Evolutionary conservation across 1,140 invertebrate species (phyloP).

Genomic region (Scaptomyza montana): DNA sequence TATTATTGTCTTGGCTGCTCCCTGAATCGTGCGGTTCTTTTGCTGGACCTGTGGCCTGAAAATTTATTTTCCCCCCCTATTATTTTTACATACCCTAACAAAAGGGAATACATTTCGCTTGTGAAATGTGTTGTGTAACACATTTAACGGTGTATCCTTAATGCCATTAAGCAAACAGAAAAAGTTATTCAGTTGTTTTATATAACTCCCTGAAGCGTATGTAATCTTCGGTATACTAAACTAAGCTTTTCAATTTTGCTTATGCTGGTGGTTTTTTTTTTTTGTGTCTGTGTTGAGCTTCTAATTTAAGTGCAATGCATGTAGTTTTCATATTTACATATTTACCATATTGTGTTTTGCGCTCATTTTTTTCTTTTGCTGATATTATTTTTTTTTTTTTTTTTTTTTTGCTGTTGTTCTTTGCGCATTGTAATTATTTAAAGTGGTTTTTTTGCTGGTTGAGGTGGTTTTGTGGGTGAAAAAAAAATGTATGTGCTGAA

Average conservation of each 20-base stretch:
- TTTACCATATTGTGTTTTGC: slow-evolving; percentile 60
- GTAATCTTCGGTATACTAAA: background rate
- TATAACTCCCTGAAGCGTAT: background rate
- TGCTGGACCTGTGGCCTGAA: slow-evolving; percentile 54
- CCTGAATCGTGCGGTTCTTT: slow-evolving; percentile 21
- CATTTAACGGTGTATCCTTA: background rate
- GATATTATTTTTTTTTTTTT: too few relatives aligned
- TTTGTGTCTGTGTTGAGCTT: slow-evolving; percentile 28
- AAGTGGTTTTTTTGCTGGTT: slow-evolving; percentile 62
- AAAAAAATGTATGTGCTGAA: slow-evolving; percentile 17
- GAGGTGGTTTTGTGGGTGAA: background rate
- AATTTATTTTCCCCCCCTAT: slow-evolving; percentile 67
- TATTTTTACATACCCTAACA: slow-evolving; percentile 16
- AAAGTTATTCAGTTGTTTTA: background rate
- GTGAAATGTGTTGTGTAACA: background rate
- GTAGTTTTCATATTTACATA: slow-evolving; percentile 54
- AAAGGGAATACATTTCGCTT: background rate
- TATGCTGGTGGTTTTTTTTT: slow-evolving; percentile 1
- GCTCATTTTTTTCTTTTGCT: slow-evolving; percentile 29
- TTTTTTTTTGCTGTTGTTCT: slow-evolving; percentile 4
- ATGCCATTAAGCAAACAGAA: background rate
- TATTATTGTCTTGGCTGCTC: slow-evolving; percentile 71
- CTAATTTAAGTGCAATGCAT: slow-evolving; percentile 73
- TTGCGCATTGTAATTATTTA: slow-evolving; percentile 74
- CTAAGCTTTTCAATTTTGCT: slow-evolving; percentile 13